These are phyloP conservation scores for Lochmaea crataegi DNA, from an alignment of 2,888 invertebrate species.

Conservation along the genomic window DNA sequence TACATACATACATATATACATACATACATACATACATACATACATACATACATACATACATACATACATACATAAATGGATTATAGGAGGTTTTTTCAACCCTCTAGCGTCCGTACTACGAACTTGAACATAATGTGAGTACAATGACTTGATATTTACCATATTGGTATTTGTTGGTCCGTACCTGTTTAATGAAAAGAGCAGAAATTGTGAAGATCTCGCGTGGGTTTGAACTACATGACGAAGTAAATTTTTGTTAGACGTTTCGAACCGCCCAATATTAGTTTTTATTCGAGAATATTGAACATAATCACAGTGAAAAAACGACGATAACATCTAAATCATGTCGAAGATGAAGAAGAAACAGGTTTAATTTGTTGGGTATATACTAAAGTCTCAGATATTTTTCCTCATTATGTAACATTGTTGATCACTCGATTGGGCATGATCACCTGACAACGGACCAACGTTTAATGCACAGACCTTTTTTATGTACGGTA, in stretches of 20 bases:
- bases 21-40: no score
- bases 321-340: slow-evolving; percentile 43
- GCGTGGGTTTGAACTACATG: slow-evolving; percentile 42
- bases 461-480: slow-evolving; percentile 19
- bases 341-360: slow-evolving; percentile 36
- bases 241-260: slow-evolving; percentile 42
- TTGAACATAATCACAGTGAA: slow-evolving; percentile 44
- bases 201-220: slow-evolving; percentile 34
- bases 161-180: neutral
- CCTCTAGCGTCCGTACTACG: no score
- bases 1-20: no score
- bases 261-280: slow-evolving; percentile 43
- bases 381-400: slow-evolving; percentile 13
- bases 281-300: slow-evolving; percentile 44
- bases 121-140: no score
- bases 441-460: slow-evolving; percentile 19
- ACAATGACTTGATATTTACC: no score
- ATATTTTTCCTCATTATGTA: slow-evolving; percentile 30
- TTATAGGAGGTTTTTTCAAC: no score
- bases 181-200: neutral
- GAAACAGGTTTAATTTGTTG: slow-evolving; percentile 42
- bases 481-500: slow-evolving; percentile 22
- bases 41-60: no score
- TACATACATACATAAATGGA: no score
- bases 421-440: slow-evolving; percentile 24